Percentiles rank a stretch among this genome's conserved stretches.
These are phyloP conservation scores for Saccopteryx bilineata DNA, from an alignment of 2,113 vertebrate species.

Conservation along the genomic window DNA sequence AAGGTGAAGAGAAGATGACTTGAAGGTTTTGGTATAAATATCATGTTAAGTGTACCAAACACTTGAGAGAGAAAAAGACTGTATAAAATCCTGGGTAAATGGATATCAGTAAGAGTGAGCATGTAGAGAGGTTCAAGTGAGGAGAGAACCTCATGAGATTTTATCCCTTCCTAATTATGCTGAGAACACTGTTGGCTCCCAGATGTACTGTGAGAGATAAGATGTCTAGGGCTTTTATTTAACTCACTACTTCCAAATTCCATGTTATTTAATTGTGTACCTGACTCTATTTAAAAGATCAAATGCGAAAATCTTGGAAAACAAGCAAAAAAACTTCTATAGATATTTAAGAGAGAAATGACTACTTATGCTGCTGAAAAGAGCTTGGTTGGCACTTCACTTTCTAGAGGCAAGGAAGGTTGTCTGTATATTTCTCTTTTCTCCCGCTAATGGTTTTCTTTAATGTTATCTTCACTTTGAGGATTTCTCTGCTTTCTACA, in stretches of 20 bases:
- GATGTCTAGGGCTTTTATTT: background rate
- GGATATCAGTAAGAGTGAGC: background rate
- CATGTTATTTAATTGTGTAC: background rate
- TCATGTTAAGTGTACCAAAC: background rate
- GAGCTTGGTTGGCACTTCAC: background rate
- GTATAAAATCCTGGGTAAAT: background rate
- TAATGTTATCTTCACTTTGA: constrained; percentile 52
- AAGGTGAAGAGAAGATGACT: background rate
- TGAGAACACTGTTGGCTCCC: background rate
- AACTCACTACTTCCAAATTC: background rate
- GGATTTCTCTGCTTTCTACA: constrained; percentile 24
- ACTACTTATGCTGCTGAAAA: background rate
- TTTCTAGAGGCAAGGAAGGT: constrained; percentile 21
- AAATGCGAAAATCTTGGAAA: constrained; percentile 34
- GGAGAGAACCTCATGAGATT: background rate
- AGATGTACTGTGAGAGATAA: background rate
- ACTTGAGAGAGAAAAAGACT: background rate
- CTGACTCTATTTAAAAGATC: constrained; percentile 33
- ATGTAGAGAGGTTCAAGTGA: background rate
- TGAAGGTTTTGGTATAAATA: background rate
- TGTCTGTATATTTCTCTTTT: constrained; percentile 42
- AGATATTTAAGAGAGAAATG: constrained; percentile 23
- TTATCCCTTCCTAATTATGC: background rate
- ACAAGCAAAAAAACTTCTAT: background rate
- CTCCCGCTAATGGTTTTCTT: constrained; percentile 40